These are phyloP conservation scores for Chouioia cunea DNA, from an alignment of 2,888 invertebrate genomes.

Conservation along the genomic window DNA sequence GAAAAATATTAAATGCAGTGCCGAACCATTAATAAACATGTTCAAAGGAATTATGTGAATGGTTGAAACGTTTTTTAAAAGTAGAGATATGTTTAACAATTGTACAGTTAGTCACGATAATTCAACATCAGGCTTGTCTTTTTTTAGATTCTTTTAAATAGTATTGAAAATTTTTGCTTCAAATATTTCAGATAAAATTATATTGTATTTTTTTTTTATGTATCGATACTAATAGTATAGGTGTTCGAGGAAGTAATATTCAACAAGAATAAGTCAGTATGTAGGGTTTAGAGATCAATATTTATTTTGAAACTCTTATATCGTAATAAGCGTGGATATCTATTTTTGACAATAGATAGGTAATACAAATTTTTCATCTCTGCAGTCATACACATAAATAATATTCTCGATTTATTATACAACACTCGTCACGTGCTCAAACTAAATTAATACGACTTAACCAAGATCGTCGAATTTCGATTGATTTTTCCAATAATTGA, in stretches of 20 bases:
- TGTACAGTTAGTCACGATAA: no score
- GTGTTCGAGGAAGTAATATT: conserved; percentile 1
- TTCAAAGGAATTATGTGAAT: no score
- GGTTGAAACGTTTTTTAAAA: no score
- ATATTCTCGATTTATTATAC: conserved; percentile 30
- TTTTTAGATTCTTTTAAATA: background rate
- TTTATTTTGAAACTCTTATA: conserved; percentile 68
- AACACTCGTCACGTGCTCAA: conserved; percentile 36
- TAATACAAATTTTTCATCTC: conserved; percentile 49
- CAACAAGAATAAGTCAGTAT: conserved; percentile 27
- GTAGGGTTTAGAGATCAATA: conserved; percentile 64
- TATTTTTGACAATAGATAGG: conserved; percentile 62
- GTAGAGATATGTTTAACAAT: no score
- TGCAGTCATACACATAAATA: conserved; percentile 48
- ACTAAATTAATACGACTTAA: conserved; percentile 42
- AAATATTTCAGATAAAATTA: background rate
- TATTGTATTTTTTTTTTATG: background rate
- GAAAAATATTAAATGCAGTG: no score
- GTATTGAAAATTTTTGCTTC: background rate
- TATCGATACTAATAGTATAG: conserved; percentile 7
- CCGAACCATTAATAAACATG: no score
- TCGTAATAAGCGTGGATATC: conserved; percentile 66
- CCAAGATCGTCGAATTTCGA: conserved; percentile 33
- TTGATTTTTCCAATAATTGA: background rate
- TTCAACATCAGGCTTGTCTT: no score